These are phyloP conservation scores for Crenuchus spilurus DNA, from an alignment of 2,797 vertebrate genomes.

Conservation along the genomic window DNA sequence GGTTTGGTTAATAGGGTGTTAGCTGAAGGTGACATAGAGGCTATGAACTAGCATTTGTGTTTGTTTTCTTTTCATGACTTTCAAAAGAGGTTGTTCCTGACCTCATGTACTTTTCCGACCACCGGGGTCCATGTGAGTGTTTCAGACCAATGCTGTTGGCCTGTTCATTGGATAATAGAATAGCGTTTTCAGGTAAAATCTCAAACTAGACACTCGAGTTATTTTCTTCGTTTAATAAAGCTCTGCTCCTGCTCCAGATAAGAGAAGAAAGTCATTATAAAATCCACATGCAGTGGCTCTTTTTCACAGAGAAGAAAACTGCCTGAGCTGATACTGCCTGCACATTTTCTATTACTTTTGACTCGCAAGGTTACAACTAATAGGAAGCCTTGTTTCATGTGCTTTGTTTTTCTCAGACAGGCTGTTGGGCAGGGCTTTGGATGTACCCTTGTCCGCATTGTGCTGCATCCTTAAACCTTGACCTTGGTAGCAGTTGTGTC, in stretches of 20 bases:
- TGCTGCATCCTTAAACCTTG: conserved; percentile 47
- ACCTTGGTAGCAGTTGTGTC: conserved; percentile 70
- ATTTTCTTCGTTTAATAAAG: no score
- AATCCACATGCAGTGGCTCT: not conserved
- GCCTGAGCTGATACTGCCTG: not conserved
- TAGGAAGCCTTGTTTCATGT: not conserved
- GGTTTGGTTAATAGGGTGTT: not conserved
- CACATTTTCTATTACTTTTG: not conserved
- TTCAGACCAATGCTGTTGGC: no score
- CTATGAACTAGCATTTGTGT: not conserved
- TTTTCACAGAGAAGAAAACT: not conserved
- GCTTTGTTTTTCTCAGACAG: not conserved
- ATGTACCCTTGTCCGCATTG: not conserved
- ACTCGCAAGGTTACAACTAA: not conserved
- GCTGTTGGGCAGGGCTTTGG: not conserved
- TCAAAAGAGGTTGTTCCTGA: no score
- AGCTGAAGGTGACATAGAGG: conserved; percentile 1
- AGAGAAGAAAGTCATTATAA: not conserved
- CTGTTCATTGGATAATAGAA: no score
- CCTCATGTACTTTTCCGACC: no score
- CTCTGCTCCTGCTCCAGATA: no score
- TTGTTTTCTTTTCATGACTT: not conserved
- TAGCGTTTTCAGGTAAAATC: no score
- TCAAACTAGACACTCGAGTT: no score
- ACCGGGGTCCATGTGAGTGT: no score